Evolutionary conservation across 2,888 invertebrate species (phyloP).

Genomic region (Sericinus montela): DNA sequence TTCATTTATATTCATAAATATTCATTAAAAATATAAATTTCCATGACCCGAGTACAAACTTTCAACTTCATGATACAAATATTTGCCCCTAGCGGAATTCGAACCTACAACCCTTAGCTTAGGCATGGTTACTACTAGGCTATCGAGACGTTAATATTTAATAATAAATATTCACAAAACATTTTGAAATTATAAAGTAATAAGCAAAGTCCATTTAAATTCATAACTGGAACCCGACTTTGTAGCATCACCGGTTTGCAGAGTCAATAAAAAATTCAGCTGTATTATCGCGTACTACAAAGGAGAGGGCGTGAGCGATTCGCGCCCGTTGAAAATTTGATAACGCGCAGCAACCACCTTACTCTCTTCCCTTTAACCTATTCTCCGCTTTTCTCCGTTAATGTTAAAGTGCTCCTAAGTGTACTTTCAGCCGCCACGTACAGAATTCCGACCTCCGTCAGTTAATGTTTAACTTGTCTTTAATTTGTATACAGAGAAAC

Average conservation of each 20-base stretch:
- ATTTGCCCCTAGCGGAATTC: too few species aligned
- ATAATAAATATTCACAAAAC: not conserved
- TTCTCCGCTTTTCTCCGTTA: not conserved
- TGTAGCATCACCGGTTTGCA: not conserved
- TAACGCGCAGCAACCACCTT: not conserved
- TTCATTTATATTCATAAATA: too few species aligned
- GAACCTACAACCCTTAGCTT: too few species aligned
- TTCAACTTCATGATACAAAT: too few species aligned
- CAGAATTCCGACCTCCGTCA: not conserved
- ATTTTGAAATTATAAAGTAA: not conserved
- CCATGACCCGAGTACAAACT: too few species aligned
- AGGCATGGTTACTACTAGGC: too few species aligned
- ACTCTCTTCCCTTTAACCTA: not conserved
- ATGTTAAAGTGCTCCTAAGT: not conserved
- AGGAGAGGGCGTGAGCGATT: constrained; percentile 10
- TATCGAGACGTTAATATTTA: too few species aligned
- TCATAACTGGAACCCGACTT: not conserved
- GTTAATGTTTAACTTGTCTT: not conserved
- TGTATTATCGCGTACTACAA: constrained; percentile 6
- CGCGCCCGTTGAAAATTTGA: constrained; percentile 11
- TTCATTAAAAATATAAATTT: too few species aligned
- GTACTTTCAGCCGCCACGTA: not conserved
- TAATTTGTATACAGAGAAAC: too few species aligned
- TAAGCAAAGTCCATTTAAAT: not conserved
- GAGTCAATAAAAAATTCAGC: constrained; percentile 15